A percentile compares a stretch with the other conserved stretches of the same genome.
Evolutionary conservation across 2,797 vertebrate genomes (phyloP).

Genomic region (Pteropus rufus): DNA sequence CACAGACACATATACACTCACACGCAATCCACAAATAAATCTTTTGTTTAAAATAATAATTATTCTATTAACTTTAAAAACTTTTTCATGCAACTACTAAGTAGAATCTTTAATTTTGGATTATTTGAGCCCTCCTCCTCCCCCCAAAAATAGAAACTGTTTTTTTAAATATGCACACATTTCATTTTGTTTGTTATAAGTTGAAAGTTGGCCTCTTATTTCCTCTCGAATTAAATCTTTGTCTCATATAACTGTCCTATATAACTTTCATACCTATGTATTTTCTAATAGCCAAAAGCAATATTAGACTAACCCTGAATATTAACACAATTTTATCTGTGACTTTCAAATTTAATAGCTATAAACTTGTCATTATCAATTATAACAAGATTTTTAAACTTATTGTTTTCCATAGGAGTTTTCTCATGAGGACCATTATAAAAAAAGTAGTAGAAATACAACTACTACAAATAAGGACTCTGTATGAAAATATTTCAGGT

Average conservation of each 20-base stretch:
- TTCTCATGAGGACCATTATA: not conserved
- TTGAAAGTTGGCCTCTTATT: not conserved
- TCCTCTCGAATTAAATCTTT: not conserved
- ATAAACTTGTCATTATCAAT: not conserved
- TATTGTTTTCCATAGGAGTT: not conserved
- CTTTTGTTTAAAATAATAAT: not conserved
- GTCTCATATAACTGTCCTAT: not conserved
- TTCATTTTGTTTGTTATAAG: slow-evolving; percentile 23
- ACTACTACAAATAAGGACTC: not conserved
- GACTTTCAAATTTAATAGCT: not conserved
- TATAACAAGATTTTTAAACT: not conserved
- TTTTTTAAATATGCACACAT: not conserved
- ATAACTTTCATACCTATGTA: not conserved
- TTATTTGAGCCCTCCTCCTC: not conserved
- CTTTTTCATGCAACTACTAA: not conserved
- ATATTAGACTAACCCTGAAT: not conserved
- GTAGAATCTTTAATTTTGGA: not conserved
- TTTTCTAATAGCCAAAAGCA: not conserved
- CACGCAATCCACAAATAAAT: not conserved
- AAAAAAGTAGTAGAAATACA: not conserved
- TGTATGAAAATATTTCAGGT: not conserved
- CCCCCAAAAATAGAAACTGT: not conserved
- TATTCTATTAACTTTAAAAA: not conserved
- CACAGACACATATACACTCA: not conserved
- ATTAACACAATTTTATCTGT: slow-evolving; percentile 31